Base-by-base conservation (phyloP, 1,140 invertebrate species). In the Zaprionus kolodkinae region DNA sequence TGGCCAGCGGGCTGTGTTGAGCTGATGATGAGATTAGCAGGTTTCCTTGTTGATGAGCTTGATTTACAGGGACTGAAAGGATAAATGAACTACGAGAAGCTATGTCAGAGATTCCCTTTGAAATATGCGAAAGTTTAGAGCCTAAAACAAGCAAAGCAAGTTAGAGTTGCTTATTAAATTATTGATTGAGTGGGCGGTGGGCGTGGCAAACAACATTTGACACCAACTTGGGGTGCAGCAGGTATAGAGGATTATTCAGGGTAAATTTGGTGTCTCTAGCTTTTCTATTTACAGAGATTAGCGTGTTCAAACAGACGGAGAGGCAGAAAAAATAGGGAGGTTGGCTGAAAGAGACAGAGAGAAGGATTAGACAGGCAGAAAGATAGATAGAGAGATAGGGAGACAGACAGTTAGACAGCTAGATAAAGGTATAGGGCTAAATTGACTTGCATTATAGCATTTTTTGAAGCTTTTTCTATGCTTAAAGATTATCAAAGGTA, bases 21-120 rank as follows among this genome's bases (percentile, higher is more conserved):
- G 36, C 52, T 50, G n/a, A 45, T 12, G 27, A 57, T 50, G 17
- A 10, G 40, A 27, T 65, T 55, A 30, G 36, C 63, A n/a, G 36
- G 15, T 10, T 27, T 15, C n/a, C 10, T 11, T 50, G 1, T 50
- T 11, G 4, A 50, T 50, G 45, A 5, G 52, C 52, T 30, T 55
- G 7, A 15, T 54, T 54, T 54, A 11, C 25, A 48, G 0, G 9
- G 15, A 11, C 10, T 6, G 1, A 50, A 45, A 15, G 40, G 40
- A 15, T 45, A 45, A 50, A 50, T 7, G 45, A 50, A 17, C 45
- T 12, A 3, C 2, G 9, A 6, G n/a, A 48, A 21, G 17, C 13
- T 6, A 2, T 4, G 6, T 6, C 45, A 12, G 17, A 50, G 45
- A 50, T 50, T 25, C 10, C 0, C 4, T 12, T 25, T 48, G 1